Evolutionary conservation across 1,140 invertebrate genomes (phyloP), one percentile per base, ranked within the genome.

Genomic region (Mylabris phalerata): DNA sequence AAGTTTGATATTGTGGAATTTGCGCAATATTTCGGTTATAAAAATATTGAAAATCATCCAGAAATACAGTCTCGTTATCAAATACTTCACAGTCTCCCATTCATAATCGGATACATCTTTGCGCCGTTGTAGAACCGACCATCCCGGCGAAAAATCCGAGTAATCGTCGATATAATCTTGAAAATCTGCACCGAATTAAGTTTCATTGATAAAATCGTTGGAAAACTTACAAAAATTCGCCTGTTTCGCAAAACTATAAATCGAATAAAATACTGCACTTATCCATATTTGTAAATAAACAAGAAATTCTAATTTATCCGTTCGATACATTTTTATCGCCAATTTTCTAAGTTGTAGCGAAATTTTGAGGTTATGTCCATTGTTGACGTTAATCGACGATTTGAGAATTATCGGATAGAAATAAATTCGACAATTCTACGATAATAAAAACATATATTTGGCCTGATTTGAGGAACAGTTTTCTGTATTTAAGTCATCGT

Each of bases 71-170:
- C 58, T 70, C 32, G 59, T 63, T 9, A 80, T 57, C 1, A 80
- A 62, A 27, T 72, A 71, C 26, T 73, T 73, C 65, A 76, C 80
- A 2, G 71, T 69, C 59, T 67, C 68, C 80, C 80, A 83, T 72
- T 84, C 82, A 55, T 75, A 63, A 70, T 84, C 81, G 3, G 77
- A 70, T 40, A 68, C 59, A 64, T 82, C 81, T 59, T 73, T 69
- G 63, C 75, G 76, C 59, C 73, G 70, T 25, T 67, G 19, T 39
- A 80, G 52, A 70, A 77, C 74, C 4, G 46, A 57, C 77, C 77
- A 80, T 49, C 79, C 79, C 27, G 59, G 45, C 9, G 46, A 44
- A 60, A 73, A 73, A 64, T 72, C 71, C 47, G 66, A 56, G 49
- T 66, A 72, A 7, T 41, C 27, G 52, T 72, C 70, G 38, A 62